Conservation (phyloP, 2,797 vertebrate genomes). For the Huso huso region DNA sequence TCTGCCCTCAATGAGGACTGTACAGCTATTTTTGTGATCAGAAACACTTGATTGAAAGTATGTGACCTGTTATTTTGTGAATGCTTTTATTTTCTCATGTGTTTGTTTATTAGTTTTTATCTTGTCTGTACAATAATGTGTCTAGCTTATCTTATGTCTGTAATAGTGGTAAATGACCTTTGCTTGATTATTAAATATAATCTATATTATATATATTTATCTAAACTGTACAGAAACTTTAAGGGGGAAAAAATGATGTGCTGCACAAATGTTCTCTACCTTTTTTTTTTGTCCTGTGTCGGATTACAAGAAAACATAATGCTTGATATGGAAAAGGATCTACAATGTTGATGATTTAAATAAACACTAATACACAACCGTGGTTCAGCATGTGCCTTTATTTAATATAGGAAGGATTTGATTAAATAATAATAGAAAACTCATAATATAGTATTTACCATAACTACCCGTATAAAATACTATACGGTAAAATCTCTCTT, state of each 20-base stretch:
- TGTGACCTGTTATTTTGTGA: too few species aligned
- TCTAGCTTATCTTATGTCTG: conserved; percentile 73
- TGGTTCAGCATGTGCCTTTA: not conserved
- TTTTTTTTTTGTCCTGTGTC: conserved; percentile 49
- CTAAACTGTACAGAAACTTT: conserved; percentile 37
- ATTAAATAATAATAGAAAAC: too few species aligned
- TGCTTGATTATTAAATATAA: too few species aligned
- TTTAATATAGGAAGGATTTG: too few species aligned
- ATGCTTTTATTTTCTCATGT: too few species aligned
- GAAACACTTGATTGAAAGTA: too few species aligned
- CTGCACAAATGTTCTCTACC: conserved; percentile 48
- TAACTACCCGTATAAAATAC: too few species aligned
- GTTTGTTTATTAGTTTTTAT: conserved; percentile 48
- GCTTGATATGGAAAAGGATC: conserved; percentile 54
- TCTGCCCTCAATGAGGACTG: conserved; percentile 95
- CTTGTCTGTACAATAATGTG: conserved; percentile 71
- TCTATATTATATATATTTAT: conserved; percentile 33
- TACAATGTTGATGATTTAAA: conserved; percentile 46
- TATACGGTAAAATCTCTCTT: too few species aligned
- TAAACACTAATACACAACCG: conserved; percentile 52
- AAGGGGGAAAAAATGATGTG: conserved; percentile 38
- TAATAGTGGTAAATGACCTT: conserved; percentile 57
- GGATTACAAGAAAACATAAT: conserved; percentile 50
- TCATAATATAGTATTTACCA: too few species aligned
- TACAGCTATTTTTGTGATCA: conserved; percentile 66